Evolutionary conservation across 2,113 vertebrate species (phyloP).

Genomic region (Chaenogobius annularis): DNA sequence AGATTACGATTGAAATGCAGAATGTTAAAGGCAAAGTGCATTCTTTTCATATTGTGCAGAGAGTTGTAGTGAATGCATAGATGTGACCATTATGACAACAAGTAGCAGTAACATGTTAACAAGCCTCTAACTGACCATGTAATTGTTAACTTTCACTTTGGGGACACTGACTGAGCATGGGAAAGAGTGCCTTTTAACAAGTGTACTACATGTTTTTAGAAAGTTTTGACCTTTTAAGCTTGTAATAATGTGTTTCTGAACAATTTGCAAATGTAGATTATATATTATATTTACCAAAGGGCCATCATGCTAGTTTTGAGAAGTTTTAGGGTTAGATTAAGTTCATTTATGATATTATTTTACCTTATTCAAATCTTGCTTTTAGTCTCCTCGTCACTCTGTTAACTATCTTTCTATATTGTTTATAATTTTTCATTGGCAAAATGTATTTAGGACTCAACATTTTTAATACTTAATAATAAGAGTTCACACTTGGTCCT

Average conservation of each 20-base stretch:
- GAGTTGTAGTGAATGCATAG: background rate
- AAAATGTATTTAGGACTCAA: background rate
- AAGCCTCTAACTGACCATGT: background rate
- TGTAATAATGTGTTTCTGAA: background rate
- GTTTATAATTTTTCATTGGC: background rate
- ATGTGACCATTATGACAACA: background rate
- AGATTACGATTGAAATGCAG: background rate
- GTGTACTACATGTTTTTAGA: background rate
- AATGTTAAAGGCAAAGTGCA: slow-evolving; percentile 1
- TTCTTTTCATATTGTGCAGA: background rate
- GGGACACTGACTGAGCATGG: background rate
- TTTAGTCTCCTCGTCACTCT: background rate
- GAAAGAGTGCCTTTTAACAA: background rate
- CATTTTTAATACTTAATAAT: background rate
- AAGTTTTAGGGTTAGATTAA: background rate
- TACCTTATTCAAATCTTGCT: background rate
- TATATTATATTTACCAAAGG: background rate
- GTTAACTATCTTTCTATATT: background rate
- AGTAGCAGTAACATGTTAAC: background rate
- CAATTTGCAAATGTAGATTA: background rate
- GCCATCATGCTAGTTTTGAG: background rate
- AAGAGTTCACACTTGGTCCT: no score
- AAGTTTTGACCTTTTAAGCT: background rate
- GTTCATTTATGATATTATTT: background rate
- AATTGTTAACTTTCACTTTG: slow-evolving; percentile 3